phyloP scores from a whole-genome alignment of 2,888 invertebrate species.

The Platerodrilus igneus region DNA sequence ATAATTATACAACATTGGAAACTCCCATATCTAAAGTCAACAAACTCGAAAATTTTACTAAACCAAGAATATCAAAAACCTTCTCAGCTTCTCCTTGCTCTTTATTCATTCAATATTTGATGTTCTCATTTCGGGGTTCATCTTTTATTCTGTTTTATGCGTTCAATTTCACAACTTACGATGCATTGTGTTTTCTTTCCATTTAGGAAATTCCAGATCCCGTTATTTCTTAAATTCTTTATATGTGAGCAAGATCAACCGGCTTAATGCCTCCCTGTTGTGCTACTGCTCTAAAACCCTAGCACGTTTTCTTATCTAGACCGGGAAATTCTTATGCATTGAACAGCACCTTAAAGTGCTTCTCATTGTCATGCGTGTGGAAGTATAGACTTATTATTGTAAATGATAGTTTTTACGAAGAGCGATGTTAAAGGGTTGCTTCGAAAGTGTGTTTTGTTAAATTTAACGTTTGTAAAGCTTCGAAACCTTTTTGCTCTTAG shows the following conservation, averaged over 20 bases:
- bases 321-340: conserved; percentile 18
- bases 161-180: conserved; percentile 23
- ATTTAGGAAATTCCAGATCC: conserved; percentile 20
- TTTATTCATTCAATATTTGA: conserved; percentile 26
- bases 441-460: no score
- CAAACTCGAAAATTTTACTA: no score
- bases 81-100: no score
- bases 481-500: no score
- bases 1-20: no score
- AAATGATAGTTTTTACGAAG: no score
- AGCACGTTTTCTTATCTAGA: conserved; percentile 25
- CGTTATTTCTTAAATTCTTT: conserved; percentile 30
- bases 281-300: conserved; percentile 28
- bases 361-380: conserved; percentile 27
- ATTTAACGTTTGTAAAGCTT: no score
- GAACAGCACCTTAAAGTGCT: conserved; percentile 22
- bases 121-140: conserved; percentile 24
- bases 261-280: conserved; percentile 31
- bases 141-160: conserved; percentile 25
- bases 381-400: no score
- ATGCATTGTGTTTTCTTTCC: conserved; percentile 20
- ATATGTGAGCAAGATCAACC: conserved; percentile 26
- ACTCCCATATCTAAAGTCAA: no score
- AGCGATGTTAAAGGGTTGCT: no score
- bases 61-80: no score